Conservation (phyloP, 1,140 invertebrate genomes). For the Drosophila repletoides region DNA sequence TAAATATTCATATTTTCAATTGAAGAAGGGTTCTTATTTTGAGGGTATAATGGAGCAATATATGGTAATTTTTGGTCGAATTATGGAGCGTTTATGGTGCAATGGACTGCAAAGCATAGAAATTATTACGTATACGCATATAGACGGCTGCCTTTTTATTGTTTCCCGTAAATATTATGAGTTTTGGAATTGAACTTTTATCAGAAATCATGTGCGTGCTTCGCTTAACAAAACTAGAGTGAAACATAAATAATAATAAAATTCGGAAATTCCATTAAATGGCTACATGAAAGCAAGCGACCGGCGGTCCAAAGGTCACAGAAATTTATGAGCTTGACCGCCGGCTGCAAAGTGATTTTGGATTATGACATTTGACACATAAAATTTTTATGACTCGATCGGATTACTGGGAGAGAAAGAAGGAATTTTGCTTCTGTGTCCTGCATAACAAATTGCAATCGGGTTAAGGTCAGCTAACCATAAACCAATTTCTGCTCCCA, state of each 20-base stretch:
- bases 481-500: slow-evolving; percentile 29
- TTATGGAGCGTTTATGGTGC: slow-evolving; percentile 21
- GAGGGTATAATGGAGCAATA: slow-evolving; percentile 21
- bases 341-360: slow-evolving; percentile 53
- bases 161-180: neutral
- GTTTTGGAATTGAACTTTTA: slow-evolving; percentile 30
- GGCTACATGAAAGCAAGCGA: slow-evolving; percentile 5
- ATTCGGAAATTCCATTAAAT: slow-evolving; percentile 38
- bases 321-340: slow-evolving; percentile 37
- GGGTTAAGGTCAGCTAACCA: slow-evolving; percentile 33
- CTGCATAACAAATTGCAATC: slow-evolving; percentile 27
- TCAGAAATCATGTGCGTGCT: slow-evolving; percentile 36
- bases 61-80: neutral
- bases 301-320: slow-evolving; percentile 20
- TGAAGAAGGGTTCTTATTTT: slow-evolving; percentile 1
- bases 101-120: slow-evolving; percentile 28
- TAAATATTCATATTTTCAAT: slow-evolving; percentile 60
- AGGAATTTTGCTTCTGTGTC: neutral
- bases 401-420: slow-evolving; percentile 8
- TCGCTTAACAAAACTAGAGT: slow-evolving; percentile 40
- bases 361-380: slow-evolving; percentile 61
- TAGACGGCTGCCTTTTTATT: slow-evolving; percentile 1
- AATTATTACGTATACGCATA: slow-evolving; percentile 29
- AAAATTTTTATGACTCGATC: slow-evolving; percentile 42
- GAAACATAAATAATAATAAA: slow-evolving; percentile 57